Percentiles rank a stretch among this genome's conserved stretches.
These are phyloP conservation scores for Syritta pipiens DNA, from an alignment of 2,888 invertebrate species.

Conservation along the genomic window DNA sequence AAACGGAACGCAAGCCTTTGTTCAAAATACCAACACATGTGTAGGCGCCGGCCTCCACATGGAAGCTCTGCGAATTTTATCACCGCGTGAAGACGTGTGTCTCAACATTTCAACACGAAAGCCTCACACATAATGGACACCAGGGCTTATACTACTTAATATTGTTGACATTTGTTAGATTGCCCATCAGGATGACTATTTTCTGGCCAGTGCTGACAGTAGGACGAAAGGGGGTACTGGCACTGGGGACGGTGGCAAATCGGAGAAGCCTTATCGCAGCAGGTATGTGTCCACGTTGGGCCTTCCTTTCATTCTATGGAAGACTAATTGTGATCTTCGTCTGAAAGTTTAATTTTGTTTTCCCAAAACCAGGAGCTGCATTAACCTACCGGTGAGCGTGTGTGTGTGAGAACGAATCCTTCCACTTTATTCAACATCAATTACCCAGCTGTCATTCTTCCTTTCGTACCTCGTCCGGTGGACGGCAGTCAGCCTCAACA, in stretches of 20 bases:
- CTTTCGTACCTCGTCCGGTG: slow-evolving; percentile 23
- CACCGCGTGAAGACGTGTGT: slow-evolving; percentile 49
- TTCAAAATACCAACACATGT: neutral
- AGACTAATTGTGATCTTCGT: slow-evolving; percentile 56
- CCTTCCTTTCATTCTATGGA: neutral
- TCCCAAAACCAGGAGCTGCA: slow-evolving; percentile 37
- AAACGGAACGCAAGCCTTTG: neutral
- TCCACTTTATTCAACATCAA: slow-evolving; percentile 61
- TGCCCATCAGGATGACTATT: slow-evolving; percentile 52
- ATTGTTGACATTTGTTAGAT: slow-evolving; percentile 64
- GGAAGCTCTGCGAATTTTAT: slow-evolving; percentile 26
- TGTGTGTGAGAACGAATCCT: slow-evolving; percentile 29
- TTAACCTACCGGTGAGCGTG: neutral
- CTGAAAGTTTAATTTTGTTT: slow-evolving; percentile 56
- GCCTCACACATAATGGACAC: slow-evolving; percentile 16
- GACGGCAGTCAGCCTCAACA: slow-evolving; percentile 8
- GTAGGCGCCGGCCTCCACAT: slow-evolving; percentile 1
- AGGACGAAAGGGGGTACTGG: no score
- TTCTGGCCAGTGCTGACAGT: slow-evolving; percentile 54
- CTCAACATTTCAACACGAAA: slow-evolving; percentile 42
- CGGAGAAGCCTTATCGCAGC: slow-evolving; percentile 24
- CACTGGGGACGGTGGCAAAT: no score
- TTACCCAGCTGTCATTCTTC: slow-evolving; percentile 58
- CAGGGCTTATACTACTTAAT: slow-evolving; percentile 55
- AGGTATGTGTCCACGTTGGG: slow-evolving; percentile 17